Base-by-base conservation (phyloP, 2,888 invertebrate species). In the Chironomus riparius region DNA sequence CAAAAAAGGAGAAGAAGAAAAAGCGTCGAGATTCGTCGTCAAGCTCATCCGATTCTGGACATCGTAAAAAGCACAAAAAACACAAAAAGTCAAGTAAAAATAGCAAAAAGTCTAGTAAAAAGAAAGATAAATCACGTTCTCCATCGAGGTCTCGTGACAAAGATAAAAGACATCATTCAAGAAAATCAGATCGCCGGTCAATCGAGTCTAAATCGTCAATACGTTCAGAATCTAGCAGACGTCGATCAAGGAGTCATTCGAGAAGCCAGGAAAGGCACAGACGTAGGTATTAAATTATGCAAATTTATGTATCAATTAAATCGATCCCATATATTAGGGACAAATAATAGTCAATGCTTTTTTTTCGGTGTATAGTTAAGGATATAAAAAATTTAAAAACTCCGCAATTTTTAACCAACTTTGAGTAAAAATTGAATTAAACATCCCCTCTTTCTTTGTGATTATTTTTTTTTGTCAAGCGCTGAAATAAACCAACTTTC, bases 1-100 rank as follows among this genome's bases (percentile, higher is more conserved):
- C 38, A 38, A 38, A 38, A 2, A 65, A 65, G 21, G 21, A 13
- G 10, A 65, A 65, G 10, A 65, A 65, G 72, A 18, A 24, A 61
- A 73, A 65, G 21, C 28, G 18, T 18, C 38, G 73, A 47, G 47
- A 38, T 21, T 65, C 68, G 6, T 47, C 65, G 6, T 21, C 74
- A 47, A 15, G 62, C 21, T 74, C 74, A 2, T 47, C 61, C n/a
- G 28, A 28, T 38, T 56, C 47, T 6, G 15, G 18, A 7, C 65
- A 50, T 10, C 74, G 47, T 47, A 74, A 68, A 15, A 74, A 74
- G 38, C 74, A 74, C 18, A 74, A 73, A 21, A 73, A 74, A 13
- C 74, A 74, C 13, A 74, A 74, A 68, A 74, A 74, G 24, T 61
- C 73, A 12, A 73, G 62, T 28, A 73, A 73, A 21, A 22, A 48